phyloP scores from a whole-genome alignment of 2,113 vertebrate genomes.

The Cacatua alba region DNA sequence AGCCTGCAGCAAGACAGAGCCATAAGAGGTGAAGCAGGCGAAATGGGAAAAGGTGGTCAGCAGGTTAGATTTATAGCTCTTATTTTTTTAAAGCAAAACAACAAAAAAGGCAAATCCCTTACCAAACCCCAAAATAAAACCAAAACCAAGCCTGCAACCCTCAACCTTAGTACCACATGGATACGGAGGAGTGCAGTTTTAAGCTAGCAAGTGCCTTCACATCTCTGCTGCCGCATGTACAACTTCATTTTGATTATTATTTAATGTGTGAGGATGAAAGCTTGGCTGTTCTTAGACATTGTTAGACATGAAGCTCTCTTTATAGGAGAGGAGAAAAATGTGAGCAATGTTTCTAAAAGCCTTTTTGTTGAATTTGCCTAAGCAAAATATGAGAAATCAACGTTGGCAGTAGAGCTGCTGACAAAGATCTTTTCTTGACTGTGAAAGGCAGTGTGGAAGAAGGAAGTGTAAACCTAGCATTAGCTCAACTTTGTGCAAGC shows the following conservation, averaged over 20 bases:
- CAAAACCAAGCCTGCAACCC: fast-evolving
- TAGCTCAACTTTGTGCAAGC: background rate
- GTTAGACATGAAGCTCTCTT: background rate
- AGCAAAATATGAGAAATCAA: background rate
- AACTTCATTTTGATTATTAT: background rate
- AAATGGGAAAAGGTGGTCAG: background rate
- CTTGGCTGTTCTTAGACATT: background rate
- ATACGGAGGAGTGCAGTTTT: background rate
- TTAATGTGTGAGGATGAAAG: background rate
- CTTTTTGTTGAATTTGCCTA: background rate
- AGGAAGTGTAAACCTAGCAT: background rate
- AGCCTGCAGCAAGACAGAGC: background rate
- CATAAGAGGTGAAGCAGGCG: background rate
- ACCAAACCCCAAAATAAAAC: background rate
- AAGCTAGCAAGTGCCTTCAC: background rate
- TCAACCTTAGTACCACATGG: background rate
- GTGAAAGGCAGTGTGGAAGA: background rate
- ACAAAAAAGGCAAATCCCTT: fast-evolving
- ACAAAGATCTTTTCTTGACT: background rate
- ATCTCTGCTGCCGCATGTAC: background rate
- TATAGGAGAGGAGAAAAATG: background rate
- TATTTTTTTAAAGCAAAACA: background rate
- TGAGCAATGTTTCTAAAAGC: background rate
- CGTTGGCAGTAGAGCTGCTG: background rate
- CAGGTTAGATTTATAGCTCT: background rate